These are phyloP conservation scores for Sorex maritimensis DNA, from an alignment of 2,797 vertebrate species.

Conservation along the genomic window DNA sequence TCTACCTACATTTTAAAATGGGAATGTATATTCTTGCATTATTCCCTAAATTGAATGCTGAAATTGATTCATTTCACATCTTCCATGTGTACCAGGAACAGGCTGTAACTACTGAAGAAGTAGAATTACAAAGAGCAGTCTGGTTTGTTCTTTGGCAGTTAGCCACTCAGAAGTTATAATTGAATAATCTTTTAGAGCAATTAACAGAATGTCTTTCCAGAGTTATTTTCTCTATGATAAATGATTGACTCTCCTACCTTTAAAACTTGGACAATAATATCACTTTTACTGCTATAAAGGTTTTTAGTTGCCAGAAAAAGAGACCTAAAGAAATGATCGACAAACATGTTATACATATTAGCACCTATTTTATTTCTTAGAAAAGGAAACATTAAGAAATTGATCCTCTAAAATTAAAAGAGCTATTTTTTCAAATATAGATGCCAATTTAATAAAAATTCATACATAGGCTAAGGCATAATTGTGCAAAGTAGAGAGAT, in stretches of 20 bases:
- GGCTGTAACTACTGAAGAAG: conserved; percentile 37
- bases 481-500: not conserved
- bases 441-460: not conserved
- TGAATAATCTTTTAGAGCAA: conserved; percentile 62
- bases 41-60: not conserved
- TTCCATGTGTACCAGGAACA: not conserved
- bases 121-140: not conserved
- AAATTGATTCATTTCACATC: not conserved
- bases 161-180: conserved; percentile 54
- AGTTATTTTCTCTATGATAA: conserved; percentile 61
- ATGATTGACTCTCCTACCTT: conserved; percentile 51
- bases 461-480: not conserved
- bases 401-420: no score
- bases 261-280: conserved; percentile 57
- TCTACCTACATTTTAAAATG: not conserved
- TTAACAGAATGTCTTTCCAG: conserved; percentile 36
- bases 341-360: no score
- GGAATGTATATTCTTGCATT: not conserved
- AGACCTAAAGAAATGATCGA: no score
- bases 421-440: conserved; percentile 17
- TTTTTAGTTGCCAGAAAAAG: not conserved
- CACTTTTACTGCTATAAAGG: not conserved
- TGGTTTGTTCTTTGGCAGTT: conserved; percentile 30
- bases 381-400: not conserved
- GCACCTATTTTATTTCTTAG: not conserved